Evolutionary conservation across 2,797 vertebrate species (phyloP).

Genomic region (Gymnothorax javanicus): DNA sequence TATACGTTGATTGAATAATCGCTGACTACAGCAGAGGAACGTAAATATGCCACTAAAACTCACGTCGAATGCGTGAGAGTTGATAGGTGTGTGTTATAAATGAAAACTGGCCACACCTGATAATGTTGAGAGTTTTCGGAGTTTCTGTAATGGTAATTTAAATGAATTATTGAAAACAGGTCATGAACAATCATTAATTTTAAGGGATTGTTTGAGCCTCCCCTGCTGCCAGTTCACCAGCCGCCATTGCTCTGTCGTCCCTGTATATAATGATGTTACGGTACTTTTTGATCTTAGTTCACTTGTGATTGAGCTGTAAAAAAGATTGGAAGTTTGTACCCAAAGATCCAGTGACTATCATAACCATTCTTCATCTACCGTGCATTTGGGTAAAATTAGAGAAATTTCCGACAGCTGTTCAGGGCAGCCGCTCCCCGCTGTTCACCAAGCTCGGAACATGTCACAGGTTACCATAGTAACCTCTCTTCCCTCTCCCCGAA

Average conservation of each 20-base stretch:
- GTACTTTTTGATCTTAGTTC: not conserved
- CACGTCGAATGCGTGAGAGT: too few species aligned
- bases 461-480: slow-evolving; percentile 39
- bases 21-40: too few species aligned
- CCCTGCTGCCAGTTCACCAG: too few species aligned
- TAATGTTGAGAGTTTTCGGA: too few species aligned
- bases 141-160: too few species aligned
- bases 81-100: too few species aligned
- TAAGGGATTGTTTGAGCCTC: too few species aligned
- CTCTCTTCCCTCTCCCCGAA: not conserved
- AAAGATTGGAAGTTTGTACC: not conserved
- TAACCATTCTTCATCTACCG: not conserved
- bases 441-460: slow-evolving; percentile 13
- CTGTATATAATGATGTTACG: not conserved
- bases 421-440: not conserved
- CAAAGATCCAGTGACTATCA: not conserved
- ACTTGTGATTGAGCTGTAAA: not conserved
- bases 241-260: not conserved
- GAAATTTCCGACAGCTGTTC: not conserved
- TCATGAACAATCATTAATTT: too few species aligned
- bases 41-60: too few species aligned
- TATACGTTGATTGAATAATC: too few species aligned
- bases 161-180: too few species aligned
- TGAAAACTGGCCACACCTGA: too few species aligned
- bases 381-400: slow-evolving; percentile 1